phyloP scores from a whole-genome alignment of 2,797 vertebrate species.

The Gymnothorax reevesii region DNA sequence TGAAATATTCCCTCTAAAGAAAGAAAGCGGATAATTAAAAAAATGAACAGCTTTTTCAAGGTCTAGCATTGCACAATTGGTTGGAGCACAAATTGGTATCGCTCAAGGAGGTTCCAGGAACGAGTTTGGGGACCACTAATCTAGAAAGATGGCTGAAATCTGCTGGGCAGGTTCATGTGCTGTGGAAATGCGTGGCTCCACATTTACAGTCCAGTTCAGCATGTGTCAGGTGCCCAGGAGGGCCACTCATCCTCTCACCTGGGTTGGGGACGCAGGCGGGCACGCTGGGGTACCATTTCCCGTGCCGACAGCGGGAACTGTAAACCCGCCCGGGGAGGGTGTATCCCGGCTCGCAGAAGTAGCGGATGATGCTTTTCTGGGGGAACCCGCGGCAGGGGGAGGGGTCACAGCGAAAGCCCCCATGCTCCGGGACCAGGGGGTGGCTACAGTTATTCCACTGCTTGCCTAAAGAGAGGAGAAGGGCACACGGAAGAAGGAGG shows the following conservation, averaged over 20 bases:
- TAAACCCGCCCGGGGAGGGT: constrained; percentile 38
- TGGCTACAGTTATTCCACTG: constrained; percentile 65
- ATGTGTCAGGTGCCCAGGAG: too few relatives aligned
- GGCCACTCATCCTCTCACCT: constrained; percentile 52
- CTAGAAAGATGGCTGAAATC: too few relatives aligned
- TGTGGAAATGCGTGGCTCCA: too few relatives aligned
- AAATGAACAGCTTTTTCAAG: too few relatives aligned
- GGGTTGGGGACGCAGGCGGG: constrained; percentile 56
- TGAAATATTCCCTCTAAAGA: too few relatives aligned
- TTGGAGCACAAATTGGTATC: too few relatives aligned
- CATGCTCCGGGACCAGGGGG: constrained; percentile 69
- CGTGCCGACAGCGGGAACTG: constrained; percentile 58
- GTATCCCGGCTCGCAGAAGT: constrained; percentile 71
- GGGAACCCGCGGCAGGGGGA: constrained; percentile 71
- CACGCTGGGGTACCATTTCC: constrained; percentile 58
- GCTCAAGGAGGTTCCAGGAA: too few relatives aligned
- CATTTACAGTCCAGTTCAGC: too few relatives aligned
- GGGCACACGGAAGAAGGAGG: not conserved
- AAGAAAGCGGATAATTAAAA: too few relatives aligned
- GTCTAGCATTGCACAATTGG: too few relatives aligned
- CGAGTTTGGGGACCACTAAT: too few relatives aligned
- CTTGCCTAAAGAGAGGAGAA: constrained; percentile 49
- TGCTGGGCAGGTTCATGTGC: too few relatives aligned
- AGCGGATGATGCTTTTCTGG: constrained; percentile 59
- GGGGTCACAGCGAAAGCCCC: constrained; percentile 69